Base-by-base conservation (phyloP, 1,140 invertebrate species). In the Pantala flavescens region DNA sequence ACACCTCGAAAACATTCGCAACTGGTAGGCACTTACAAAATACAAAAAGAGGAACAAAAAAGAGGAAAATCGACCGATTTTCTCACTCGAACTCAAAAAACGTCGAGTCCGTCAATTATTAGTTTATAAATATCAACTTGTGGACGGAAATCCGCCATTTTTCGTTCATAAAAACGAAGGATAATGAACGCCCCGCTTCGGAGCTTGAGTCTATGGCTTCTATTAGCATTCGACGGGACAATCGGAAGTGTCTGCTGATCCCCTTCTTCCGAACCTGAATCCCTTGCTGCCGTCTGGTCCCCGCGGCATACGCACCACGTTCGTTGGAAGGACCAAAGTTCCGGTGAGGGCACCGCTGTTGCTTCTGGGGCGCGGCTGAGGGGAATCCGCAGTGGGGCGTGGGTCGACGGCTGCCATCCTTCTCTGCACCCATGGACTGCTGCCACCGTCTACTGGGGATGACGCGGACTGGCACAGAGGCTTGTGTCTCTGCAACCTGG, bases 251-350 rank as follows among this genome's bases (percentile, higher is more conserved):
- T 24, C 14, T 43, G 28, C 9, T 5, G 28, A 36, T 36, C 28
- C 21, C 70, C 75, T 71, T 73, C 70, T 63, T n/a, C 76, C 74
- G 19, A 73, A 49, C 36, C 77, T 73, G 77, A 96, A 95, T 36
- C 94, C 94, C 72, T 87, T 86, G 24, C 91, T 91, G 24, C 93
- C 93, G 82, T 95, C 93, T 5, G 94, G 94, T 10, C 92, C 93
- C 75, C 88, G 86, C 0, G 93, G 94, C 81, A 91, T 85, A 43
- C 94, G 86, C n/a, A 93, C 84, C 19, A 92, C 86, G 77, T 90
- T 90, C 71, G 90, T 90, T 21, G 85, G 84, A 73, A 73, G 36
- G 49, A 24, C 74, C 36, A 24, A 21, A 36, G 76, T 19, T 74
- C 23, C 16, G 75, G 74, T 14, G 5, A 63, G 49, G 49, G 49